Percentiles rank a stretch among this genome's conserved stretches.
Evolutionary conservation across 2,888 invertebrate genomes (phyloP).

Genomic region (Tenthredo notha): DNA sequence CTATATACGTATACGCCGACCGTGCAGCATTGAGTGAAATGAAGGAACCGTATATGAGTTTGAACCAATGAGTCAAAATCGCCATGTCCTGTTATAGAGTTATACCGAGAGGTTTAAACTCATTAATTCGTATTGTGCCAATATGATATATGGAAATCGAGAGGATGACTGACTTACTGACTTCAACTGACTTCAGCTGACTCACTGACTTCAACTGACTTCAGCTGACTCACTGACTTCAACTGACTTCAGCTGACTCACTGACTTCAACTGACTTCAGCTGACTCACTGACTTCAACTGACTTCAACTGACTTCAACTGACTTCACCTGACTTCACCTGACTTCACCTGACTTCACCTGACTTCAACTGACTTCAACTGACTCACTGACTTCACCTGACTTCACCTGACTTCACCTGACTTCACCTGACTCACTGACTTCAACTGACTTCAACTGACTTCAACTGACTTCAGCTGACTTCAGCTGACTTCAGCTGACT

Average conservation of each 20-base stretch:
- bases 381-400: slow-evolving; percentile 2
- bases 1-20: too few species aligned
- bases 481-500: background rate
- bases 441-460: slow-evolving; percentile 1
- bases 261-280: background rate
- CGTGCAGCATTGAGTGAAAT: too few species aligned
- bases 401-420: background rate
- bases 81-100: too few species aligned
- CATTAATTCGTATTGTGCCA: too few species aligned
- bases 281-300: background rate
- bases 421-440: background rate
- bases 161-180: slow-evolving; percentile 2
- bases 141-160: too few species aligned
- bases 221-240: slow-evolving; percentile 18
- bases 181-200: slow-evolving; percentile 1
- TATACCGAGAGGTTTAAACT: too few species aligned
- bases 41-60: too few species aligned
- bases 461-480: background rate
- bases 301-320: background rate
- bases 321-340: slow-evolving; percentile 7
- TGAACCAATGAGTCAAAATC: too few species aligned
- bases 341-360: background rate
- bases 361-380: background rate
- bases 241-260: slow-evolving; percentile 18
- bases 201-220: background rate